Evolutionary conservation across 2,888 invertebrate species (phyloP), one percentile per base, ranked within the genome.

Genomic region (Petrophora chlorosata): DNA sequence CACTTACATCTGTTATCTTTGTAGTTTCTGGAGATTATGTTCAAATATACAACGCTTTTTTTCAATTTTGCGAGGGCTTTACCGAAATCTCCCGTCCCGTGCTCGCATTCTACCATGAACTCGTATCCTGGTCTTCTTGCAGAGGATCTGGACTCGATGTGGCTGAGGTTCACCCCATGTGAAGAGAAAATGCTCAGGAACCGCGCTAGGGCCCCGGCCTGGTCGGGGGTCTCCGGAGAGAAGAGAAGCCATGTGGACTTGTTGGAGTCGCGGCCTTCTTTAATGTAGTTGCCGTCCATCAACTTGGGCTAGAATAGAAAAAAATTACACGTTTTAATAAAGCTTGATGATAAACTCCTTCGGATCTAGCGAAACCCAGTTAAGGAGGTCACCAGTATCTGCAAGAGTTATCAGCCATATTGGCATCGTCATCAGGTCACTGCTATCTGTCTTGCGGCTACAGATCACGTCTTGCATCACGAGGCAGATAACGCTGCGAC

Each of bases 41-140:
- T 97, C 63, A 99, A 92, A 70, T 97, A 97, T 53, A 93, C 93
- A 45, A 95, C 94, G 42, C 92, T 91, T 1, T 91, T 78, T 58
- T 93, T 93, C 26, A 99, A 85, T 32, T 94, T 94, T 14, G 94
- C 94, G 10, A 98, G 93, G 0, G 95, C 96, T 0, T 86, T 91
- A 3, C 94, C 94, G 30, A 98, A 90, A 53, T 96, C 93, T 0
- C 96, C 96, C 0, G 92, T 90, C 0, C 89, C 87, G 10, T 95
- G 94, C 53, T 97, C 96, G 70, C 97, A 98, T 74, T 98, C 97
- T 19, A 99, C 96, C 92, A 98, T 97, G 81, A 99, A 99, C 85
- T 99, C 98, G 73, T 98, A 99, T 14, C 94, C 94, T 8, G 92
- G 93, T 23, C 93, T 91, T 51, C 97, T 92, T 36, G 94, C 92